These are phyloP conservation scores for Beroe forskalii DNA, from an alignment of 37 sponge, comb jelly and placozoan species.

Conservation along the genomic window DNA sequence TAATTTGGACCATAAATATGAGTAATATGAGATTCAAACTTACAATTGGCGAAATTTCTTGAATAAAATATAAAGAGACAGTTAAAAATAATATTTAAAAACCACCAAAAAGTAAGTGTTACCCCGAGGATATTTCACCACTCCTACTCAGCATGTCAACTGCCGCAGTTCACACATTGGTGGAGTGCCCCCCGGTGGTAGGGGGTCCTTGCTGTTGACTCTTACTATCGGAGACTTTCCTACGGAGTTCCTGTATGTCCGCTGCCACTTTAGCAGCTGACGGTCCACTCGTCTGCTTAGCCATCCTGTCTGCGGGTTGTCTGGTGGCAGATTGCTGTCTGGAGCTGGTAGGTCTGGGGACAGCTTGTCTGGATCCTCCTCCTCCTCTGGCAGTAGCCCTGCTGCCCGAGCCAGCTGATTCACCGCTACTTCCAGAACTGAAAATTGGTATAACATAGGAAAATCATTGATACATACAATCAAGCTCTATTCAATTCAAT, in stretches of 20 bases:
- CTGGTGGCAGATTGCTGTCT: not conserved
- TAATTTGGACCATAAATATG: too few species aligned
- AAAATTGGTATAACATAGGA: too few species aligned
- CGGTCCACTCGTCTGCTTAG: not conserved
- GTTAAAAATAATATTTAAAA: not conserved
- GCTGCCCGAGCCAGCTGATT: not conserved
- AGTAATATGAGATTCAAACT: too few species aligned
- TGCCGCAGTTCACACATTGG: slow-evolving; percentile 26
- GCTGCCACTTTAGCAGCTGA: not conserved
- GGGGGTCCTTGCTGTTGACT: not conserved
- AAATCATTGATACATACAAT: too few species aligned
- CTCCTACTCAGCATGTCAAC: too few species aligned
- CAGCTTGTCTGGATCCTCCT: not conserved
- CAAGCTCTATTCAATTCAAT: too few species aligned
- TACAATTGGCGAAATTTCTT: too few species aligned
- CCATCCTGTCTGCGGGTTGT: not conserved
- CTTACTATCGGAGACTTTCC: not conserved
- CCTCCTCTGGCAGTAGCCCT: not conserved
- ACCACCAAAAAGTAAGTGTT: too few species aligned
- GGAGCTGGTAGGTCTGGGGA: slow-evolving; percentile 17
- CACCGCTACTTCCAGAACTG: not conserved
- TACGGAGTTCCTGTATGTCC: not conserved
- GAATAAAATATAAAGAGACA: not conserved
- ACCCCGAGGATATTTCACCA: too few species aligned
- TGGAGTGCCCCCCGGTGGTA: not conserved